Evolutionary conservation across 2,797 vertebrate genomes (phyloP).

Genomic region (Muscicapa striata): DNA sequence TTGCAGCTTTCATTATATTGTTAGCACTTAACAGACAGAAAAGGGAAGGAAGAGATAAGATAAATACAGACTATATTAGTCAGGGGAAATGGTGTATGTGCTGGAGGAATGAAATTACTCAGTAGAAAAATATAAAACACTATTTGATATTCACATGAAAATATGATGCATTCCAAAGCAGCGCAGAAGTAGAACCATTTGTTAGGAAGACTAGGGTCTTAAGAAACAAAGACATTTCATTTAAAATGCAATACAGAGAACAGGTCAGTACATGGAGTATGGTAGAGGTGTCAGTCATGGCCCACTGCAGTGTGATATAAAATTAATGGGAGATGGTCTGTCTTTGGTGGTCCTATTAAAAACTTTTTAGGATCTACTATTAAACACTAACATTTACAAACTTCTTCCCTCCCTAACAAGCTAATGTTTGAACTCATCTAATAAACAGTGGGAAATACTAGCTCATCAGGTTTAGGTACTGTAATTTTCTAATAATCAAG

Average conservation of each 20-base stretch:
- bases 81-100: background rate
- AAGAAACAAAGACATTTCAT: background rate
- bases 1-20: constrained; percentile 3
- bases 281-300: background rate
- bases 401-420: background rate
- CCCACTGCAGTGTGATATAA: background rate
- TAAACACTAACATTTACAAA: background rate
- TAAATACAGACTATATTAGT: background rate
- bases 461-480: background rate
- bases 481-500: background rate
- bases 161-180: background rate
- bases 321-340: background rate
- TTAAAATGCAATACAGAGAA: background rate
- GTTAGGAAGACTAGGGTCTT: background rate
- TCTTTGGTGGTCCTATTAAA: background rate
- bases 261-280: background rate
- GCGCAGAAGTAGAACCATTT: background rate
- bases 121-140: background rate
- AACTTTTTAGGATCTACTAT: background rate
- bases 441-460: background rate
- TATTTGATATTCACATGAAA: background rate
- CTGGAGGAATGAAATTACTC: background rate
- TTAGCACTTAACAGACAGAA: background rate
- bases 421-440: background rate
- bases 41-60: background rate